Base-by-base conservation (phyloP, 2,888 invertebrate species). In the Chromoteleia sp. region DNA sequence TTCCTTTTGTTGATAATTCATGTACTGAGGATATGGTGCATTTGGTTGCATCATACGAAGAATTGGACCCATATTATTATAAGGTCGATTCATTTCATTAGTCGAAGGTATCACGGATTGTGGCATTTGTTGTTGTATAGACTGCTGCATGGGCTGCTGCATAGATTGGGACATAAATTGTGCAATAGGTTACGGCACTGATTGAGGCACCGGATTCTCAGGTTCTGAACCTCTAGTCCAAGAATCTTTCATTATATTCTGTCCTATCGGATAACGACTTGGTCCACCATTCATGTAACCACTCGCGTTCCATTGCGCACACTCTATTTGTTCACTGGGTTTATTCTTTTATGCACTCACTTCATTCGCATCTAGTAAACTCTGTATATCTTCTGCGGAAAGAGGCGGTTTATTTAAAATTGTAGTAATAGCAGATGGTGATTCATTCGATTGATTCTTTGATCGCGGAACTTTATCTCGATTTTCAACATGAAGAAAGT, bases 361-460 rank as follows among this genome's bases (percentile, higher is more conserved):
- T 0, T 68, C 65, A 33, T n/a, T 63, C 7, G 45, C 15, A 87
- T 93, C 86, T 73, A 92, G 70, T 8, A 90, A 82, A 43, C 90
- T 90, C 0, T 89, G 89, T 17, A 92, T 30, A 63, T 92, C 92
- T 56, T 90, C 90, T 36, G 86, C 87, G 0, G 91, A 89, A 2
- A 92, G 82, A 0, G 91, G 91, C 2, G 91, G 91, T 30, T 88
- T 87, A 0, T 87, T 87, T 0, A 87, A 86, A 0, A 88, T 14
- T 2, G 8, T 8, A 33, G 33, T 25, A 58, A 5, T 71, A n/a
- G n/a, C 75, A 12, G 58, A 59, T 0, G 50, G 48, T 4, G 65
- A 8, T 12, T 33, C 12, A 6, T 15, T 10, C 8, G 68, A 33
- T 52, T 61, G 52, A 2, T 25, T n/a, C n/a, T n/a, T 43, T 0